These are phyloP conservation scores for Blastobasis lacticolella DNA, from an alignment of 2,888 invertebrate genomes.

Conservation along the genomic window DNA sequence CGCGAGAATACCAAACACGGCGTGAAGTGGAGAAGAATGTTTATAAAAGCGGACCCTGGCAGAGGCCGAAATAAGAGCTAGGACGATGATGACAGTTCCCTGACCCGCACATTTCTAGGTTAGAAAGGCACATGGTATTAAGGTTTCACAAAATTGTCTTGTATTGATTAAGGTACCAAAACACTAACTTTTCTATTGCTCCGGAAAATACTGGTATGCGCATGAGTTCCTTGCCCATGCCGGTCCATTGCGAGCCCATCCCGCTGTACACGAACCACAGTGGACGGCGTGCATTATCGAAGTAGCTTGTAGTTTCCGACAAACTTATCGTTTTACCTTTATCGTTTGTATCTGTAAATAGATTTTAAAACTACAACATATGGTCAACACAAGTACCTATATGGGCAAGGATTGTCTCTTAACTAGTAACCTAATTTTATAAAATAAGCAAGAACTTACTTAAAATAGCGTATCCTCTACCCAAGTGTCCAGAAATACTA, in stretches of 20 bases:
- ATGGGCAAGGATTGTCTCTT: too few relatives aligned
- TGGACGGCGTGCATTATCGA: constrained; percentile 49
- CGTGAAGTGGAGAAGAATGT: too few relatives aligned
- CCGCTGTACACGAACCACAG: constrained; percentile 83
- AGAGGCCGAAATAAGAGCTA: too few relatives aligned
- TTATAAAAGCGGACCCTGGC: too few relatives aligned
- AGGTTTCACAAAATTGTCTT: too few relatives aligned
- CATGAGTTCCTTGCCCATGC: constrained; percentile 79
- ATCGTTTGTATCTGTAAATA: constrained; percentile 29
- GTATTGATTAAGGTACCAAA: neutral
- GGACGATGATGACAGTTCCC: too few relatives aligned
- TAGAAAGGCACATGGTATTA: too few relatives aligned
- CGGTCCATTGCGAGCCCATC: constrained; percentile 82
- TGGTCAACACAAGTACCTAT: too few relatives aligned
- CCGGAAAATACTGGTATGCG: constrained; percentile 74
- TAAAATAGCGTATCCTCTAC: constrained; percentile 29
- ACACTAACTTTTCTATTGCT: constrained; percentile 56
- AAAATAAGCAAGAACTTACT: neutral
- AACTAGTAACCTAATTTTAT: too few relatives aligned
- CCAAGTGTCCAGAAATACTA: constrained; percentile 42
- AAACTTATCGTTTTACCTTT: constrained; percentile 32
- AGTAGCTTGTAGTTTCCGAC: constrained; percentile 32
- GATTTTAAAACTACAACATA: too few relatives aligned
- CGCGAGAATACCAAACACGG: too few relatives aligned
- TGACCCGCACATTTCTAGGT: too few relatives aligned